These are phyloP conservation scores for Trachelus troglodyta DNA, from an alignment of 2,888 invertebrate genomes.

Conservation along the genomic window DNA sequence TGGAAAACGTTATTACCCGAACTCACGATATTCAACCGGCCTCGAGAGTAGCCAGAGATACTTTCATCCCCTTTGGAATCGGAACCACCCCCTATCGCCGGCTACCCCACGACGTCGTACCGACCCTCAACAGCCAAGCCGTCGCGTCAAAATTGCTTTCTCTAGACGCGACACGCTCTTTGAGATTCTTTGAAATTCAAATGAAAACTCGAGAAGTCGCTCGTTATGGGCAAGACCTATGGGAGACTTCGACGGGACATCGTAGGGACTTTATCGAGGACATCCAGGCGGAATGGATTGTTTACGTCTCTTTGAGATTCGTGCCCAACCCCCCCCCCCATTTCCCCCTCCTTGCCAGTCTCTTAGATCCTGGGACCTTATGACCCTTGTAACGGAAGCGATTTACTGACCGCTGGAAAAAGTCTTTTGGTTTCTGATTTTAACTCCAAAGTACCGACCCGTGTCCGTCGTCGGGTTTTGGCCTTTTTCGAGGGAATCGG, in stretches of 20 bases:
- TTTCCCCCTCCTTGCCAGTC: neutral
- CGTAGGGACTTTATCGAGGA: neutral
- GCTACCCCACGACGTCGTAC: neutral
- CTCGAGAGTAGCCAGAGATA: neutral
- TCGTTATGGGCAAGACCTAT: neutral
- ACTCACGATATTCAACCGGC: neutral
- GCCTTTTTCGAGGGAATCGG: neutral
- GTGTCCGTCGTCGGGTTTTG: neutral
- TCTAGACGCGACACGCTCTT: neutral
- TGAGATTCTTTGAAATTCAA: slow-evolving; percentile 2
- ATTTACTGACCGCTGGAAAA: neutral
- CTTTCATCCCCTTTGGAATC: neutral
- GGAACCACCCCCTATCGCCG: neutral
- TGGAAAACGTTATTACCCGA: neutral
- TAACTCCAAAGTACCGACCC: neutral
- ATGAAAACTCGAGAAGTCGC: neutral
- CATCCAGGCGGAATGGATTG: neutral
- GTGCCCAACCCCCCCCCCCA: neutral
- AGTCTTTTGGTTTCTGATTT: neutral
- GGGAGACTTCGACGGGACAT: neutral
- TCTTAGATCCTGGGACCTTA: neutral
- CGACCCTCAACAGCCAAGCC: neutral
- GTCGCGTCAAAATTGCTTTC: neutral
- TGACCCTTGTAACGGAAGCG: neutral
- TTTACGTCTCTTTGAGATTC: neutral